phyloP scores from a whole-genome alignment of 2,113 vertebrate genomes.

The Triplophysa rosa region DNA sequence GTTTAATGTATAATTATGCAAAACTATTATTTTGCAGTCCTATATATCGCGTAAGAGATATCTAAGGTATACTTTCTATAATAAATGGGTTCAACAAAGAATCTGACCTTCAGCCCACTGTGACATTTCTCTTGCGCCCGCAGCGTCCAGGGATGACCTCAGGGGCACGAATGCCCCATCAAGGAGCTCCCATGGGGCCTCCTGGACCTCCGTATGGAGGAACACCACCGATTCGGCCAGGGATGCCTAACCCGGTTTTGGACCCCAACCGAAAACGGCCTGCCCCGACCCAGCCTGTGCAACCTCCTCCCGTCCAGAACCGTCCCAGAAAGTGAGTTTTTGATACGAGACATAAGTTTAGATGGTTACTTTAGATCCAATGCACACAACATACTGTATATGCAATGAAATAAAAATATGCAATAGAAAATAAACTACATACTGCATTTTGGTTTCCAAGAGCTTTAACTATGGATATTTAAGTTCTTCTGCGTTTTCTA shows the following conservation, averaged over 20 bases:
- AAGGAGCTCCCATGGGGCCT: slow-evolving; percentile 87
- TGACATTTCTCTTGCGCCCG: slow-evolving; percentile 6
- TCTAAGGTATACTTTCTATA: not conserved
- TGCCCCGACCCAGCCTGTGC: slow-evolving; percentile 78
- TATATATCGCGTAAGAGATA: not conserved
- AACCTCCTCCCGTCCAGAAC: slow-evolving; percentile 72
- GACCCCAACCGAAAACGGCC: slow-evolving; percentile 82
- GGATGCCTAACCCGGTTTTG: slow-evolving; percentile 80
- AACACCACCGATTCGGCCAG: slow-evolving; percentile 79
- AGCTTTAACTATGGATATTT: too few species aligned
- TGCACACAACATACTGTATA: not conserved
- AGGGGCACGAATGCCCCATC: slow-evolving; percentile 87
- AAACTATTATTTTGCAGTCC: too few species aligned
- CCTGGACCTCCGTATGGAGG: slow-evolving; percentile 83
- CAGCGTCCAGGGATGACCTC: slow-evolving; percentile 89
- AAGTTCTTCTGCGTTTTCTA: too few species aligned
- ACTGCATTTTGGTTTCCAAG: too few species aligned
- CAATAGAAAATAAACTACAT: too few species aligned
- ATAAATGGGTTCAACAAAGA: not conserved
- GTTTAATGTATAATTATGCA: too few species aligned
- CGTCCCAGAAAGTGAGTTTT: slow-evolving; percentile 80
- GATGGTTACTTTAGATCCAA: not conserved
- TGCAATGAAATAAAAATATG: not conserved
- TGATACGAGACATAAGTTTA: not conserved
- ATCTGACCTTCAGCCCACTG: slow-evolving; percentile 7